Evolutionary conservation across 2,797 vertebrate genomes (phyloP), one percentile per base, ranked within the genome.

Genomic region (Cossypha caffra): DNA sequence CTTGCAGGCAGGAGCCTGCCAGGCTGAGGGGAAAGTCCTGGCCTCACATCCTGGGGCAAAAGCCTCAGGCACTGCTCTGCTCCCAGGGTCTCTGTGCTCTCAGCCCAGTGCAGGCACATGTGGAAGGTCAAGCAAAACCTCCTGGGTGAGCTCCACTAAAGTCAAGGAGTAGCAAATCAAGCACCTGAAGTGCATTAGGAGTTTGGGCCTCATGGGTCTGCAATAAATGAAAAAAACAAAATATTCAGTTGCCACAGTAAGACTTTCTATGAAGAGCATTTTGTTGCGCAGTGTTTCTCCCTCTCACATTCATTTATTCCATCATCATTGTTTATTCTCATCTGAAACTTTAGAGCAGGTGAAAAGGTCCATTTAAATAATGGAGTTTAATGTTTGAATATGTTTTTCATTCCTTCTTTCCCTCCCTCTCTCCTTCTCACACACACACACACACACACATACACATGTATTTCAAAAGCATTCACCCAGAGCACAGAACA

Each of bases 381-480:
- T 28, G 5, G 8, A 67, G 28, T 42, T 77, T 69, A 37, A 37
- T 52, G 5, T 24, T 45, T 63, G 15, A 55, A 43, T 37, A 4
- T 38, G 8, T 18, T 84, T 85, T 85, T 79, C n/a, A 16, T 59
- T n/a, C 9, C 5, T 80, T 42, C 47, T 61, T 52, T 61, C 9
- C n/a, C 14, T 45, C 4, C 1, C 21, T 48, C 25, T 5, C 6
- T 3, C 5, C 7, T 11, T 7, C 38, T 2, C 12, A 3, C 24
- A 15, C 13, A 7, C 9, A 21, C 2, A 2, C 12, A 3, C 24
- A 15, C 24, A 15, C 13, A 7, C 9, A 21, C 2, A 2, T 10
- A 3, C 24, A 15, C 2, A 2, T 1, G 0, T 21, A 17, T 72
- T 74, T 54, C 23, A 45, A 57, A 59, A 88, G 14, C 24, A 23